A percentile compares a stretch with the other conserved stretches of the same genome.
phyloP scores from a whole-genome alignment of 2,888 invertebrate species.

The Marasmarcha lunaedactyla region DNA sequence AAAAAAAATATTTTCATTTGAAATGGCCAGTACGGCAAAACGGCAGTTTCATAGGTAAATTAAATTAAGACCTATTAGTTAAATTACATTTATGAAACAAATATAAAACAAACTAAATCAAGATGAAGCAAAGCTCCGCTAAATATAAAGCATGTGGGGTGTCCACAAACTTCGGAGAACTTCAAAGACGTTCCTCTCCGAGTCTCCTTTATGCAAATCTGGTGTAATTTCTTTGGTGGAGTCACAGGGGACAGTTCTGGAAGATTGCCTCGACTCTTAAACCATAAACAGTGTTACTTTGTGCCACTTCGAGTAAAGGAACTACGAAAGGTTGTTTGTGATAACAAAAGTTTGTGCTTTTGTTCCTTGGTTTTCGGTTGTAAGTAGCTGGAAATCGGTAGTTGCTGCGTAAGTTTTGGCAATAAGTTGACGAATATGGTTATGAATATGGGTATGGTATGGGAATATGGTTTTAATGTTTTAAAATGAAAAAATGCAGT shows the following conservation, averaged over 20 bases:
- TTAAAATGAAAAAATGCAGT: no score
- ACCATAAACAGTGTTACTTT: constrained; percentile 29
- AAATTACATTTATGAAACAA: constrained; percentile 10
- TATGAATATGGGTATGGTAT: no score
- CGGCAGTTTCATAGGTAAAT: no score
- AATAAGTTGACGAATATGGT: no score
- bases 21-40: no score
- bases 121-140: constrained; percentile 32
- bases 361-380: no score
- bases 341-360: no score
- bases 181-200: constrained; percentile 55
- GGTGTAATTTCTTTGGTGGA: constrained; percentile 59
- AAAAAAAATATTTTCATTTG: no score
- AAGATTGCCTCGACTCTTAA: constrained; percentile 53
- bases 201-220: constrained; percentile 64
- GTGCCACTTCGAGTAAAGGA: constrained; percentile 22
- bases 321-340: constrained; percentile 15
- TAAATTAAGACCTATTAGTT: no score
- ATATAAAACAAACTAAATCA: constrained; percentile 19
- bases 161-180: constrained; percentile 52
- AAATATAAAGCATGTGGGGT: constrained; percentile 54
- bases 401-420: no score
- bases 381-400: no score
- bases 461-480: no score
- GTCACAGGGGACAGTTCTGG: constrained; percentile 48